Base-by-base conservation (phyloP, 2,888 invertebrate genomes). In the Ariolimax columbianus region DNA sequence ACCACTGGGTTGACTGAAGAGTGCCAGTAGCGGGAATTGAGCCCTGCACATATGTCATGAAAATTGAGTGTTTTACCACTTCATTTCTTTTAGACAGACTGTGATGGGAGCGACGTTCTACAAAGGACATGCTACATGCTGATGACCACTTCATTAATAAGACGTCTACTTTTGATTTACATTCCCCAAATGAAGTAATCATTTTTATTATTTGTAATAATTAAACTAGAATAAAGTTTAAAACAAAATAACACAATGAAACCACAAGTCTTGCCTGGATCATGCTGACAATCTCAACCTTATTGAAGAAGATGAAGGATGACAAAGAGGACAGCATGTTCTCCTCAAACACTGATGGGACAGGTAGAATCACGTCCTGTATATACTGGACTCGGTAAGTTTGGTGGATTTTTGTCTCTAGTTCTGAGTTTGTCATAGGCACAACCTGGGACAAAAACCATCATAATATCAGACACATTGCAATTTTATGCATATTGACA, bases 371-470 rank as follows among this genome's bases (percentile, higher is more conserved):
- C 91, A 99, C 98, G 95, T 99, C 99, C 91, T 96, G 95, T 92
- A 99, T 99, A 95, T 99, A 99, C 95, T 99, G 99, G 93, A 99
- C 99, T 94, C 99, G 96, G 95, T 99, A 99, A 84, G 99, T 99
- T 95, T 99, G 99, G 95, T 99, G 99, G 91, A 99, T 99, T 96
- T 99, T 99, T 84, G 98, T 97, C 91, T 98, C 95, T 89, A 99
- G 96, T 95, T 99, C 99, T 89, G 96, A 96, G 95, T 99, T 99
- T 93, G 97, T 97, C 87, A 99, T 98, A 85, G 98, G 98, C 92
- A 99, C 97, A 84, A 96, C 85, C 85, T 85, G 40, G 11, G 26
- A 59, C 26, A 63, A 4, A 33, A 66, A 63, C n/a, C 26, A 33
- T 17, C 1, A 33, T 66, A 19, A 30, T 14, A 30, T 63, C 30